phyloP scores from a whole-genome alignment of 2,888 invertebrate genomes.

The Trissoscelio sp. region DNA sequence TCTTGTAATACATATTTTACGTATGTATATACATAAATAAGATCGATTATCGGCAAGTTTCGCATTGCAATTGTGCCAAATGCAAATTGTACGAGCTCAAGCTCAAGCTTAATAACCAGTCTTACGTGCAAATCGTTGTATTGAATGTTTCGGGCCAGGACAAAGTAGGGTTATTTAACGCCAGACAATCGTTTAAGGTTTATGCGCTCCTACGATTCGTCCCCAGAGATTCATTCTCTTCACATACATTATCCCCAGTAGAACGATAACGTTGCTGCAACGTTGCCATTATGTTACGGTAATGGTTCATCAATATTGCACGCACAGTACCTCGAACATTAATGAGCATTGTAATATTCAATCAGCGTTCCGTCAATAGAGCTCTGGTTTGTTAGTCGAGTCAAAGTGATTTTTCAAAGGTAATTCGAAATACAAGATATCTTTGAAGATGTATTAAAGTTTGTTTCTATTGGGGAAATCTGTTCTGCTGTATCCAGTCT shows the following conservation, averaged over 20 bases:
- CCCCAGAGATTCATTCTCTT: slow-evolving; percentile 41
- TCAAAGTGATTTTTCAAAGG: too few relatives aligned
- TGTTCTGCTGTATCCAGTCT: too few relatives aligned
- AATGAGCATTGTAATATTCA: slow-evolving; percentile 23
- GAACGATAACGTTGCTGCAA: slow-evolving; percentile 46
- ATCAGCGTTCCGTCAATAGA: slow-evolving; percentile 3
- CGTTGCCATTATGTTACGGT: slow-evolving; percentile 28
- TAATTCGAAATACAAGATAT: too few relatives aligned
- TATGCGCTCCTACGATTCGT: slow-evolving; percentile 5
- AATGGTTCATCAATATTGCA: slow-evolving; percentile 33
- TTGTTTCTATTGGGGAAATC: too few relatives aligned
- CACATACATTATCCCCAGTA: slow-evolving; percentile 33
- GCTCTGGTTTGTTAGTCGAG: not conserved
- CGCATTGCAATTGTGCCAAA: slow-evolving; percentile 6
- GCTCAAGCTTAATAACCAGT: not conserved
- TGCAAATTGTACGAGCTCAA: not conserved
- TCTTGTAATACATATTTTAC: slow-evolving; percentile 42
- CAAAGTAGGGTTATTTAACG: slow-evolving; percentile 28
- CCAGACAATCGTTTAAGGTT: slow-evolving; percentile 42
- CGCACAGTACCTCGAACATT: not conserved
- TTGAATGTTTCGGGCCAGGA: slow-evolving; percentile 3
- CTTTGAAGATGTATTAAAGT: too few relatives aligned
- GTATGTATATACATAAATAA: slow-evolving; percentile 29
- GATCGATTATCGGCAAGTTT: slow-evolving; percentile 41
- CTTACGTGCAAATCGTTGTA: slow-evolving; percentile 9